Base-by-base conservation (phyloP, 2,797 vertebrate species). In the Acanthurus lineatus region DNA sequence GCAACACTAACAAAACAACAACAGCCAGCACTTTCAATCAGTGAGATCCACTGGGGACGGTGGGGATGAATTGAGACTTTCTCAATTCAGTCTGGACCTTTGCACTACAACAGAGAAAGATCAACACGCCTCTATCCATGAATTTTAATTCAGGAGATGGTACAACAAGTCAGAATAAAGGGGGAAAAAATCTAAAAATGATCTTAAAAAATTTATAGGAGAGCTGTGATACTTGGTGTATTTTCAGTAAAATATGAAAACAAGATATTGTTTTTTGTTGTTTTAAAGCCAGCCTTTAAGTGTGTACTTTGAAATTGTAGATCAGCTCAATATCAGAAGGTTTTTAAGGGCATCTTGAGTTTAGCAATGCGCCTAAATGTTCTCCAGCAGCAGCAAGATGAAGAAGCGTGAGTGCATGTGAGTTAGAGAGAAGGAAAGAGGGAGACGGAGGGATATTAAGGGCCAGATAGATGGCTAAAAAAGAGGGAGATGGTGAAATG, bases 401-500 rank as follows among this genome's bases (percentile, higher is more conserved):
- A 49, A 20, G 15, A 48, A 57, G 67, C n/a, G 69, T 59, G 65
- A n/a, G 47, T 11, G 9, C 45, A 20, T 52, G 52, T 58, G 53
- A 65, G 60, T 66, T 5, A 0, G 57, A 47, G 58, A 53, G 78
- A 40, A 66, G 58, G 69, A 64, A 76, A 35, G 28, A 17, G 44
- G 60, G 47, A 85, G 70, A 65, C 35, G 9, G 75, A 52, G 68
- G 53, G 53, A 89, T 83, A 85, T 89, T 89, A 87, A 65, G 76
- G 83, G 75, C 73, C 76, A 75, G 76, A 89, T 87, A 70, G 85
- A 90, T 86, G 83, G 86, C 85, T 86, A 72, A 85, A 87, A 84
- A 88, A 84, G 76, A 75, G 47, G 62, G 73, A 85, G 90, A 89
- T 76, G 65, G 82, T 85, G 82, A 92, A 82, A 89, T 93, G 92